Percentiles rank a stretch among this genome's conserved stretches.
Evolutionary conservation across 1,140 invertebrate genomes (phyloP).

Genomic region (Drosophila erecta): DNA sequence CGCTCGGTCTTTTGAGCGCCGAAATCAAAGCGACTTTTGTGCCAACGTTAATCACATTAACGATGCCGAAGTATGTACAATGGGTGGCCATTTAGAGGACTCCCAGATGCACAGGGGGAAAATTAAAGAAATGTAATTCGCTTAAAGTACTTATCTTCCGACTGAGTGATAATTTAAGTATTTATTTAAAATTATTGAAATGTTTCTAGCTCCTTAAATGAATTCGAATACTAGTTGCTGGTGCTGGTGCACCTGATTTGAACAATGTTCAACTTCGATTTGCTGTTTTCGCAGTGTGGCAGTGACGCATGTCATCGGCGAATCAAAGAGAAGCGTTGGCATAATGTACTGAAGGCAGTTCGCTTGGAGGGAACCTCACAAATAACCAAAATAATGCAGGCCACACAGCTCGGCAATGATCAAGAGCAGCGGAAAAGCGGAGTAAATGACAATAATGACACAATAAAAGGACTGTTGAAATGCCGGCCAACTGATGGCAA

Average conservation of each 20-base stretch:
- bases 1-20: conserved; percentile 1
- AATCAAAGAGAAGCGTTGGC: conserved; percentile 49
- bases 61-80: not conserved
- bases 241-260: too few relatives aligned
- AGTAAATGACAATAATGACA: conserved; percentile 83
- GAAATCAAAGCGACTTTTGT: conserved; percentile 40
- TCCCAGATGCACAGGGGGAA: not conserved
- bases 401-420: not conserved
- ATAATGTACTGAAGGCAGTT: conserved; percentile 68
- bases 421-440: conserved; percentile 6
- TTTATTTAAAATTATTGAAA: not conserved
- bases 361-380: conserved; percentile 60
- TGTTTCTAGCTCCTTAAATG: too few relatives aligned
- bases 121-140: too few relatives aligned
- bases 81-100: not conserved
- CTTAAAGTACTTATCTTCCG: not conserved
- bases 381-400: conserved; percentile 78
- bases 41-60: conserved; percentile 34
- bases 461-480: conserved; percentile 78
- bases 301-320: conserved; percentile 42
- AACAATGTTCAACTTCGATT: too few relatives aligned
- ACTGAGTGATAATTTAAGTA: too few relatives aligned
- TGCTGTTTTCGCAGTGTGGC: not conserved
- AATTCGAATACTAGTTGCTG: too few relatives aligned
- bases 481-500: conserved; percentile 65